These are phyloP conservation scores for Hedychridium roseum DNA, from an alignment of 2,888 invertebrate species.

Conservation along the genomic window DNA sequence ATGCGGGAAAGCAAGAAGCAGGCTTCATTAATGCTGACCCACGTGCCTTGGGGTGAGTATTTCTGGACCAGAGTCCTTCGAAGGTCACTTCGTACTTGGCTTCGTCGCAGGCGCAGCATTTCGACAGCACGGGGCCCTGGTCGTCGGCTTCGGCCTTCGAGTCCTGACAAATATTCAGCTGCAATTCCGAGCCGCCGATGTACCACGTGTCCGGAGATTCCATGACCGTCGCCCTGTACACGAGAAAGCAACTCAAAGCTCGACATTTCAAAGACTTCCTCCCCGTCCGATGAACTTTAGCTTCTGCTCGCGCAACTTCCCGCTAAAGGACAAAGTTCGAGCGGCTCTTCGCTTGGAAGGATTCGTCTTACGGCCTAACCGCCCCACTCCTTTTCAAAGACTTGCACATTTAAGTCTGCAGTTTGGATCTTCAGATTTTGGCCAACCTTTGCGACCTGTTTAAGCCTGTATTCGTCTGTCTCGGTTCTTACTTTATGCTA, in stretches of 20 bases:
- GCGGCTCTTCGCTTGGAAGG: too few relatives aligned
- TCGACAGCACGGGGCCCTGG: conserved; percentile 63
- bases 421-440: too few relatives aligned
- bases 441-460: too few relatives aligned
- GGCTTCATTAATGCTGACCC: conserved; percentile 11
- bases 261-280: background rate
- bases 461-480: too few relatives aligned
- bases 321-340: too few relatives aligned
- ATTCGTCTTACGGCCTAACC: too few relatives aligned
- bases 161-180: conserved; percentile 81
- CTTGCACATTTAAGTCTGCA: too few relatives aligned
- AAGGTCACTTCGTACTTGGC: conserved; percentile 92
- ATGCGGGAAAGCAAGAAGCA: too few relatives aligned
- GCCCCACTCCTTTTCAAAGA: too few relatives aligned
- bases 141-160: conserved; percentile 70
- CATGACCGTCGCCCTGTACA: conserved; percentile 81
- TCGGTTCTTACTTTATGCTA: too few relatives aligned
- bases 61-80: conserved; percentile 94
- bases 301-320: too few relatives aligned
- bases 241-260: background rate
- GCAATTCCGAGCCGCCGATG: conserved; percentile 86
- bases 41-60: conserved; percentile 86
- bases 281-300: too few relatives aligned
- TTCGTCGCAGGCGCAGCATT: conserved; percentile 94
- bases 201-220: conserved; percentile 85